phyloP scores from a whole-genome alignment of 1,140 invertebrate genomes.

The Drosophila melanica region DNA sequence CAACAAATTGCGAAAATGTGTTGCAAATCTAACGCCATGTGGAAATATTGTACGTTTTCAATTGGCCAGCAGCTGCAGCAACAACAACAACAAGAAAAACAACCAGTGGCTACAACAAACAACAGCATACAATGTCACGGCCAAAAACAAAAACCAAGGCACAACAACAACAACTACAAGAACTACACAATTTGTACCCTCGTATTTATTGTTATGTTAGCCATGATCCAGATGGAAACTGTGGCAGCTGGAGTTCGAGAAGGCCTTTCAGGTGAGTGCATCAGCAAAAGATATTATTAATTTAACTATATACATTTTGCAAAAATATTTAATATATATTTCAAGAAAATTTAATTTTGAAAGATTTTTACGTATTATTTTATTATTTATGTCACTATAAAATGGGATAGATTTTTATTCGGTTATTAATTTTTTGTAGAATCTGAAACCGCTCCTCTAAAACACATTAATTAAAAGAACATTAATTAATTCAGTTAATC shows the following conservation, averaged over 20 bases:
- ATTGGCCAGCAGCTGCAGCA: constrained; percentile 46
- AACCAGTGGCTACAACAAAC: constrained; percentile 13
- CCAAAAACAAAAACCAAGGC: constrained; percentile 7
- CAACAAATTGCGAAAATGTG: constrained; percentile 71
- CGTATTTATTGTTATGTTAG: constrained; percentile 42
- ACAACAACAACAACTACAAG: constrained; percentile 5
- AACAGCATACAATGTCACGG: constrained; percentile 38
- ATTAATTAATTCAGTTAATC: too few species aligned
- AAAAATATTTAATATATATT: too few species aligned
- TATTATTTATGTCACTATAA: too few species aligned
- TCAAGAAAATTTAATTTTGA: too few species aligned
- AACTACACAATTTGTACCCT: constrained; percentile 31
- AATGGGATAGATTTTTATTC: too few species aligned
- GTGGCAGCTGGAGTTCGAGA: constrained; percentile 35
- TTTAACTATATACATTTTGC: too few species aligned
- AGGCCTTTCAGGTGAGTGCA: constrained; percentile 60
- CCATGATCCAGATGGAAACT: constrained; percentile 47
- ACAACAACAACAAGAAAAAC: constrained; percentile 17
- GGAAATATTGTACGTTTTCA: constrained; percentile 63
- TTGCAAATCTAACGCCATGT: constrained; percentile 71
- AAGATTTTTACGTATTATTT: too few species aligned
- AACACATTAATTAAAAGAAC: too few species aligned
- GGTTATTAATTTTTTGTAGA: too few species aligned
- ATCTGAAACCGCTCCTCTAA: too few species aligned
- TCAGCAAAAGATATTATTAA: too few species aligned